Percentiles rank a stretch among this genome's conserved stretches.
Conservation (phyloP, 2,888 invertebrate species). For the Drosophila monieri region DNA sequence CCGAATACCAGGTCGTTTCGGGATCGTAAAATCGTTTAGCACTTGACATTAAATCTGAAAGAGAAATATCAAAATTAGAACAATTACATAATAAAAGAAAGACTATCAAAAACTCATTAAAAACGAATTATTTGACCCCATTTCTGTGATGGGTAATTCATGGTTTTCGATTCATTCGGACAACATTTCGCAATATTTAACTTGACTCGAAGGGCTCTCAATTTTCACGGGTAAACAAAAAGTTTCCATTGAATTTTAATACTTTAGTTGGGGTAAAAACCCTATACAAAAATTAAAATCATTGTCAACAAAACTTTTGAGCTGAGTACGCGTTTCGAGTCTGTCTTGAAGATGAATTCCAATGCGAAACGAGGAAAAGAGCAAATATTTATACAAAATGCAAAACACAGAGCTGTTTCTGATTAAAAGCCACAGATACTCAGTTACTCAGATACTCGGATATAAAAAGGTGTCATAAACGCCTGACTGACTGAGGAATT, state of each 20-base stretch:
- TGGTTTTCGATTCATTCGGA: background rate
- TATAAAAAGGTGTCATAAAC: slow-evolving; percentile 42
- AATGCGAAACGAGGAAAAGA: slow-evolving; percentile 50
- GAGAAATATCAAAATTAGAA: slow-evolving; percentile 8
- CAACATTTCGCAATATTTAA: slow-evolving; percentile 9
- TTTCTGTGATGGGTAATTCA: background rate
- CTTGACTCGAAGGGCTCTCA: slow-evolving; percentile 7
- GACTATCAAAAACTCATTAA: background rate
- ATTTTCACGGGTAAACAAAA: slow-evolving; percentile 33
- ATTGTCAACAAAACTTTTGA: slow-evolving; percentile 59
- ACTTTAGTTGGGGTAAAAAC: slow-evolving; percentile 34
- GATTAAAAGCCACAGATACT: slow-evolving; percentile 50
- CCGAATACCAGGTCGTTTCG: slow-evolving; percentile 91
- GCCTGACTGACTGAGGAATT: slow-evolving; percentile 28
- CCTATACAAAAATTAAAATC: slow-evolving; percentile 49
- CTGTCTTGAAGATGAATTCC: slow-evolving; percentile 59
- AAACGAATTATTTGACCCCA: background rate
- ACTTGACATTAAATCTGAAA: slow-evolving; percentile 88
- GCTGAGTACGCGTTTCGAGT: slow-evolving; percentile 57
- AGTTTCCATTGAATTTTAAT: slow-evolving; percentile 36
- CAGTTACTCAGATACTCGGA: background rate
- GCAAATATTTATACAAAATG: slow-evolving; percentile 66
- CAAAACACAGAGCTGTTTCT: slow-evolving; percentile 55
- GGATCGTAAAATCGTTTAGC: slow-evolving; percentile 89
- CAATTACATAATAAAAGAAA: background rate